Evolutionary conservation across 1,140 invertebrate species (phyloP).

Genomic region (Latrodectus geometricus): DNA sequence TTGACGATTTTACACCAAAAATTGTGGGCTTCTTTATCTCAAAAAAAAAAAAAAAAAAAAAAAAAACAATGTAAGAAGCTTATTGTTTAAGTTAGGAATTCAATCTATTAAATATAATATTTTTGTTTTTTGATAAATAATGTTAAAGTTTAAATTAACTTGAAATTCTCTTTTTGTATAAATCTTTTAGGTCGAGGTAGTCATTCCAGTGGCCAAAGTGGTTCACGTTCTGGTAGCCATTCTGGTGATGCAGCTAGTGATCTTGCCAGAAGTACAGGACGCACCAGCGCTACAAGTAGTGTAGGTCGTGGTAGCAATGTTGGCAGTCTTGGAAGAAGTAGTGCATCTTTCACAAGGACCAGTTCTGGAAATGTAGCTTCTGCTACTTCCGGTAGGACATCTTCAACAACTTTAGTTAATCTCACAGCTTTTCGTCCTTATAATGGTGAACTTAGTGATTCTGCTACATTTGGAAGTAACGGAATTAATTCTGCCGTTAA

Average conservation of each 20-base stretch:
- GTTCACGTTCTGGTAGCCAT: slow-evolving; percentile 58
- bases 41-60: no score
- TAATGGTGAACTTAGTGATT: slow-evolving; percentile 46
- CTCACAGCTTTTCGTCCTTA: slow-evolving; percentile 55
- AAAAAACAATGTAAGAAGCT: no score
- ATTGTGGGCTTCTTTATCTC: no score
- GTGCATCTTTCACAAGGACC: slow-evolving; percentile 61
- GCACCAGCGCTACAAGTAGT: slow-evolving; percentile 57
- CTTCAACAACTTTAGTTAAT: slow-evolving; percentile 55
- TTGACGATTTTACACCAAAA: no score
- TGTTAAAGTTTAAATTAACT: no score
- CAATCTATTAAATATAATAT: no score
- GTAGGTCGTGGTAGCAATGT: slow-evolving; percentile 60
- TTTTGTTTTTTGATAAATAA: no score
- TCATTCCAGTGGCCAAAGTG: slow-evolving; percentile 60
- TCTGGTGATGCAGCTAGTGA: slow-evolving; percentile 51
- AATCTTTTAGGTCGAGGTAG: slow-evolving; percentile 41
- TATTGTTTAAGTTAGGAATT: no score
- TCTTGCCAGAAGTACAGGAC: slow-evolving; percentile 38
- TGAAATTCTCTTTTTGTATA: no score
- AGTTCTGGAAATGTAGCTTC: slow-evolving; percentile 59
- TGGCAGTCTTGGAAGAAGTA: slow-evolving; percentile 60
- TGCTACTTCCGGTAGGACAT: slow-evolving; percentile 41
- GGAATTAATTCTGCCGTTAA: slow-evolving; percentile 17
- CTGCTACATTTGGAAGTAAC: slow-evolving; percentile 32